A percentile compares a stretch with the other conserved stretches of the same genome.
These are phyloP conservation scores for Urocynchramus pylzowi DNA, from an alignment of 2,113 vertebrate species.

Conservation along the genomic window DNA sequence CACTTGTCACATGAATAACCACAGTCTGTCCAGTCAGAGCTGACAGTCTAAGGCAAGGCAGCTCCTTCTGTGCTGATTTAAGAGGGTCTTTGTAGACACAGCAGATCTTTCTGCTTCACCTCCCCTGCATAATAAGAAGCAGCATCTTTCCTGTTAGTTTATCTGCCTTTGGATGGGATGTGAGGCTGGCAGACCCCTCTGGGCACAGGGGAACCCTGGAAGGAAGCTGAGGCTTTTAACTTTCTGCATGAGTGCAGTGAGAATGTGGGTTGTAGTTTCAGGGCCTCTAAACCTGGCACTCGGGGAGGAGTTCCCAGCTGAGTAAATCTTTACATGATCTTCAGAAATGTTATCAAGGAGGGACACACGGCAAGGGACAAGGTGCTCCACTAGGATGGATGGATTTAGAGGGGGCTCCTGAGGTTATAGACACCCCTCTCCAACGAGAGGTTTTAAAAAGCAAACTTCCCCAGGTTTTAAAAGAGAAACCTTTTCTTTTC, in stretches of 20 bases:
- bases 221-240: neutral
- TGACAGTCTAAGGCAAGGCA: neutral
- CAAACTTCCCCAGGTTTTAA: fast-evolving
- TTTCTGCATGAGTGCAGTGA: neutral
- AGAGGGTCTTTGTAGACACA: neutral
- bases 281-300: neutral
- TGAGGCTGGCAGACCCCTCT: neutral
- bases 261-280: neutral
- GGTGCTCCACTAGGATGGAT: neutral
- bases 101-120: slow-evolving; percentile 17
- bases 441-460: neutral
- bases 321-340: neutral
- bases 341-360: neutral
- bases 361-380: fast-evolving
- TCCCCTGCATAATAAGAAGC: neutral
- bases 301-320: neutral
- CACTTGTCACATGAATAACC: neutral
- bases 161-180: neutral
- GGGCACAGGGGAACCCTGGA: neutral
- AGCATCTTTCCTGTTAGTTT: neutral
- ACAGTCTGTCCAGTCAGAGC: neutral
- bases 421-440: fast-evolving
- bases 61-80: neutral
- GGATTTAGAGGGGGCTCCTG: neutral
- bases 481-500: neutral